Conservation (phyloP, 64 coral and sea anemone genomes). For the Montipora cactus region DNA sequence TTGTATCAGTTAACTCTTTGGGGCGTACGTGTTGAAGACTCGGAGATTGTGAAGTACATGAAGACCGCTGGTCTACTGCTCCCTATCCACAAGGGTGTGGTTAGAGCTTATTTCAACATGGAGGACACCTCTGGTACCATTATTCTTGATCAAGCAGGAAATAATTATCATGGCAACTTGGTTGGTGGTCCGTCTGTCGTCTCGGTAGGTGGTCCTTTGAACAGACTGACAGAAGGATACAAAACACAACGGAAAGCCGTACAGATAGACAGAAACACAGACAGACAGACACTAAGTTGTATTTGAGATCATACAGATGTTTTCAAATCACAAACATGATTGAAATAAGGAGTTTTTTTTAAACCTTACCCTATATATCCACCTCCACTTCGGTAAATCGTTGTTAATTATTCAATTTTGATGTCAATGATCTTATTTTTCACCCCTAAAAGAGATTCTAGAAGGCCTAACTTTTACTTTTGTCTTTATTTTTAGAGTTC, state of each 20-base stretch:
- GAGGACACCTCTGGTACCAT: slow-evolving; percentile 57
- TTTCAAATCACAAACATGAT: no score
- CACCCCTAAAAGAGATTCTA: no score
- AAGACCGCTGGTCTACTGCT: slow-evolving; percentile 84
- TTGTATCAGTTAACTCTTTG: slow-evolving; percentile 77
- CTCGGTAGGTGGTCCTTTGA: slow-evolving; percentile 50
- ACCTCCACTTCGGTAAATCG: no score
- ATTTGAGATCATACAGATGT: not conserved
- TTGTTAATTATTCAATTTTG: no score
- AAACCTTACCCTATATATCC: no score
- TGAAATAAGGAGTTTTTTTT: no score
- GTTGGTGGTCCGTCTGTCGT: slow-evolving; percentile 73
- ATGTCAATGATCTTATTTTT: no score
- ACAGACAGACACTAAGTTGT: not conserved
- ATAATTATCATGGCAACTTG: slow-evolving; percentile 73
- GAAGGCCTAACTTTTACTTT: not conserved
- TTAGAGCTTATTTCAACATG: slow-evolving; percentile 91
- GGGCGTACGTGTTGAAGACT: slow-evolving; percentile 68
- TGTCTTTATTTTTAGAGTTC: slow-evolving; percentile 71
- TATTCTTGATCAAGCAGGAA: slow-evolving; percentile 68
- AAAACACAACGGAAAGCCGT: not conserved
- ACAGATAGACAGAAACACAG: not conserved
- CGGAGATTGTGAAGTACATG: slow-evolving; percentile 84
- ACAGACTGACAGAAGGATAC: not conserved
- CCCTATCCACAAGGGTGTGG: slow-evolving; percentile 90